Base-by-base conservation (phyloP, 2,888 invertebrate genomes). In the Sinohyriopsis cumingii region DNA sequence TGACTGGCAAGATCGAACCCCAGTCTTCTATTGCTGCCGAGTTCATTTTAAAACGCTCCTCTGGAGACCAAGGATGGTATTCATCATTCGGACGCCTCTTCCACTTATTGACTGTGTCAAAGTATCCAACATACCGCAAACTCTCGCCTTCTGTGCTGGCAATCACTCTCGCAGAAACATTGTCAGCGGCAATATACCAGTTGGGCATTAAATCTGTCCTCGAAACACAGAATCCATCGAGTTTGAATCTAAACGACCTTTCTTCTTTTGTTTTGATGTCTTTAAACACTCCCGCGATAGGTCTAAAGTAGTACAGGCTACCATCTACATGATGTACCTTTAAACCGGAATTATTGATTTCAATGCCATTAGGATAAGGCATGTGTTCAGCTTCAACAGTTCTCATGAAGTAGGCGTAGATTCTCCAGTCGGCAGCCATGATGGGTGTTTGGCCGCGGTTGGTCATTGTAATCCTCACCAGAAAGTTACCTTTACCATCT, bases 121-220 rank as follows among this genome's bases (percentile, higher is more conserved):
- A 84, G 55, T 77, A 74, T 55, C 70, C 70, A 3, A 82, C 77
- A 69, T 73, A 82, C 19, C 61, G 64, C 22, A 82, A 68, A 28
- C 65, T 56, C 66, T 85, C 84, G 4, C 79, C 81, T 1, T 70
- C 72, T 3, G 85, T 85, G 62, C 74, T 82, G 9, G 57, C 60
- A 0, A 85, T 61, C 5, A 81, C 69, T 54, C 76, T 71, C 3
- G 83, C 75, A 53, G 74, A 67, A 6, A 77, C 63, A 12, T 73
- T 76, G 9, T 68, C 64, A 0, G 76, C 73, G 18, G 72, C 68
- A 0, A 85, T 71, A 62, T 81, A 85, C 84, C 85, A 85, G 67
- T 82, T 80, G 2, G 85, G 85, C 67, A 79, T 73, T 7, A 76
- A 73, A 67, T 83, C 83, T 0, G 84, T 81, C 20, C 76, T 72